These are phyloP conservation scores for Theodoxus fluviatilis DNA, from an alignment of 2,888 invertebrate genomes.

Conservation along the genomic window DNA sequence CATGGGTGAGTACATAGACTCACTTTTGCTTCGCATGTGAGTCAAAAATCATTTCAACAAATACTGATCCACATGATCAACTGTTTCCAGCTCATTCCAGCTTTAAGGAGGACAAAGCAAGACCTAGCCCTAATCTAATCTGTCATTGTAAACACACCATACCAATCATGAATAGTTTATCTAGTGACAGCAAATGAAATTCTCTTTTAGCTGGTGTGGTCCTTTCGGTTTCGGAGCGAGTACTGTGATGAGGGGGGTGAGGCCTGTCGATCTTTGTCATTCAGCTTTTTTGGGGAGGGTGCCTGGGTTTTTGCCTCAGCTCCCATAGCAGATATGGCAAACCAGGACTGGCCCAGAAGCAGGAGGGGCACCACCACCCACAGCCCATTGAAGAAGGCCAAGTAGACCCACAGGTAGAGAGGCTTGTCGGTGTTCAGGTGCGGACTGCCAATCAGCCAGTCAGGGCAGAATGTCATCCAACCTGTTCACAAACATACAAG, in stretches of 20 bases:
- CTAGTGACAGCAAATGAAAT: too few relatives aligned
- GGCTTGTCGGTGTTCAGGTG: conserved; percentile 53
- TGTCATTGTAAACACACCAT: too few relatives aligned
- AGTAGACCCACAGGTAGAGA: conserved; percentile 59
- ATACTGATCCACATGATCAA: too few relatives aligned
- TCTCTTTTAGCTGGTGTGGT: too few relatives aligned
- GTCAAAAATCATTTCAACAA: too few relatives aligned
- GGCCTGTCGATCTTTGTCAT: neutral
- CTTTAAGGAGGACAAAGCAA: too few relatives aligned
- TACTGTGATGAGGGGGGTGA: conserved; percentile 5
- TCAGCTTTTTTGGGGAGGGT: neutral
- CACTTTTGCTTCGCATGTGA: too few relatives aligned
- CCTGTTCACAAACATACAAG: conserved; percentile 38
- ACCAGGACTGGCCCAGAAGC: conserved; percentile 57
- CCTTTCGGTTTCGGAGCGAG: conserved; percentile 21
- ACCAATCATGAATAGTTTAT: too few relatives aligned
- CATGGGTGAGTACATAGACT: too few relatives aligned
- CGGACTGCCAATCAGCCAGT: conserved; percentile 56
- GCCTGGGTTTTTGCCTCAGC: neutral
- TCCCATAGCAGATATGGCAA: conserved; percentile 30
- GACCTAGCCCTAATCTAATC: too few relatives aligned
- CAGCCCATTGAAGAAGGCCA: conserved; percentile 61
- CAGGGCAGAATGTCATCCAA: conserved; percentile 64
- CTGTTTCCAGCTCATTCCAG: too few relatives aligned
- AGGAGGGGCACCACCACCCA: conserved; percentile 59